Evolutionary conservation across 2,113 vertebrate genomes (phyloP).

Genomic region (Hippoglossus stenolepis): DNA sequence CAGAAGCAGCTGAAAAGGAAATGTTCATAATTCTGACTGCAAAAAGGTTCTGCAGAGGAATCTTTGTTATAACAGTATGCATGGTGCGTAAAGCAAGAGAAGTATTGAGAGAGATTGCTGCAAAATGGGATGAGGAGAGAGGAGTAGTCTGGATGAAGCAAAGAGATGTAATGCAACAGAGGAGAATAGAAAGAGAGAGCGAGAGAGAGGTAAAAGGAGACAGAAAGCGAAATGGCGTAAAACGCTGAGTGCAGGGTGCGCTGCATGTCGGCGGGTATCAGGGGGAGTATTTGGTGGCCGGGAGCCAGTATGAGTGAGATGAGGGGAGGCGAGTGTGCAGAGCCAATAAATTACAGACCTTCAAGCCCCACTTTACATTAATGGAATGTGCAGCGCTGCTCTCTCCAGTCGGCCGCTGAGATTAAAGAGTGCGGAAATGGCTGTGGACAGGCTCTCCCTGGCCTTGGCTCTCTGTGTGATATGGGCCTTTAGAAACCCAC

Average conservation of each 20-base stretch:
- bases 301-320: constrained; percentile 77
- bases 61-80: constrained; percentile 11
- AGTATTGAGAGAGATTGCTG: constrained; percentile 2
- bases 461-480: constrained; percentile 54
- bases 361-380: constrained; percentile 81
- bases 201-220: constrained; percentile 27
- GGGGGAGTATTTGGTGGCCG: constrained; percentile 77
- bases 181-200: background rate
- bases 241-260: constrained; percentile 55
- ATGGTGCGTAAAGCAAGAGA: constrained; percentile 5
- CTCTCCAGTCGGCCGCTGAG: constrained; percentile 71
- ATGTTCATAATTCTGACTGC: constrained; percentile 16
- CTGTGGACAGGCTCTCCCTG: constrained; percentile 72
- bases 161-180: constrained; percentile 29
- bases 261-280: constrained; percentile 68
- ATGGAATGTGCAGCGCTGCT: constrained; percentile 79
- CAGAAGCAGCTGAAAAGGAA: constrained; percentile 29
- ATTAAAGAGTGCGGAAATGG: constrained; percentile 81
- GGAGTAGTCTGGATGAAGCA: background rate
- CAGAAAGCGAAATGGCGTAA: constrained; percentile 50
- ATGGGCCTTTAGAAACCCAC: constrained; percentile 59
- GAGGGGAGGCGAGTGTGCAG: constrained; percentile 78
- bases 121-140: constrained; percentile 9
- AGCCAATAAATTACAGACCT: constrained; percentile 81
- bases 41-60: constrained; percentile 23